Percentiles rank a stretch among this genome's conserved stretches.
phyloP scores from a whole-genome alignment of 2,888 invertebrate genomes.

The Onchidella celtica region DNA sequence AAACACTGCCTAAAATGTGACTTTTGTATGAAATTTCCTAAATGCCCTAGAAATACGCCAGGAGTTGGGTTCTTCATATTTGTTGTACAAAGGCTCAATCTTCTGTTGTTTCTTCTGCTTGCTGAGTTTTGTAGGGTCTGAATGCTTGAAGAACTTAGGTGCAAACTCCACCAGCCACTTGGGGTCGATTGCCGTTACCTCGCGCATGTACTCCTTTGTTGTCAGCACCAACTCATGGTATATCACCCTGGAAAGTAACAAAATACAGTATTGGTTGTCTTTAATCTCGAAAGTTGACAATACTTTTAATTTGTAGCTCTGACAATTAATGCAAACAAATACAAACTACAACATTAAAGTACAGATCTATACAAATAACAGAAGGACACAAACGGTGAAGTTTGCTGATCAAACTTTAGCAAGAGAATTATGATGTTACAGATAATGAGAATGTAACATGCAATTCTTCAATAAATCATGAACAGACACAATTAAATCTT shows the following conservation, averaged over 20 bases:
- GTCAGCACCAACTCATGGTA: constrained; percentile 99
- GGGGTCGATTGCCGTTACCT: constrained; percentile 85
- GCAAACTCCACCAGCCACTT: constrained; percentile 99
- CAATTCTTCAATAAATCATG: no score
- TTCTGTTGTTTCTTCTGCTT: constrained; percentile 99
- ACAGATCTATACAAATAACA: no score
- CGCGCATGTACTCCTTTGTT: constrained; percentile 99
- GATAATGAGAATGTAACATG: no score
- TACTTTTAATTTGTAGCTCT: no score
- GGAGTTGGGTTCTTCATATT: constrained; percentile 99
- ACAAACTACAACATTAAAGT: no score
- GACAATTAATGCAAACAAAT: no score
- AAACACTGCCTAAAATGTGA: constrained; percentile 70
- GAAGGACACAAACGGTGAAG: no score
- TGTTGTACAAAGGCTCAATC: constrained; percentile 98
- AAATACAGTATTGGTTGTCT: no score
- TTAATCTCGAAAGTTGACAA: neutral
- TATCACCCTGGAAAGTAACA: constrained; percentile 89
- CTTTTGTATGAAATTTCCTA: constrained; percentile 80
- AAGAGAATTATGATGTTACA: no score
- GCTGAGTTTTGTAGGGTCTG: constrained; percentile 98
- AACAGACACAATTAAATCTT: no score
- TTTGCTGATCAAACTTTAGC: no score
- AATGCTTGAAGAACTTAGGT: constrained; percentile 99
- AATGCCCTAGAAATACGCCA: constrained; percentile 94